Evolutionary conservation across 2,797 vertebrate genomes (phyloP).

Genomic region (Centroberyx gerrardi): DNA sequence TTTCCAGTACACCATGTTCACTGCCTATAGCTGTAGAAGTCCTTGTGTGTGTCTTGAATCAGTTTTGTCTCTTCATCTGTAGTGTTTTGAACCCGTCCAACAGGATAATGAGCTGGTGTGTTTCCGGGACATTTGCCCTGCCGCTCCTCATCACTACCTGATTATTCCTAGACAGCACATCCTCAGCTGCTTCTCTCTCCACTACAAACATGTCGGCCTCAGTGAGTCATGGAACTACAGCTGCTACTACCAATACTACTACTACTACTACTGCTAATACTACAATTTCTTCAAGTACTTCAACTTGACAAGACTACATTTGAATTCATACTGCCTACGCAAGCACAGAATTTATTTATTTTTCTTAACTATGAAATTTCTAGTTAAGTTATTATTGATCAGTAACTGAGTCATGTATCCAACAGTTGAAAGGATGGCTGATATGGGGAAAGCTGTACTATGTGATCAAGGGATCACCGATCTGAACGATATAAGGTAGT

Average conservation of each 20-base stretch:
- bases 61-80: background rate
- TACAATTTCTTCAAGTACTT: background rate
- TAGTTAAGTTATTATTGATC: background rate
- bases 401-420: slow-evolving; percentile 34
- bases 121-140: slow-evolving; percentile 75
- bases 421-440: slow-evolving; percentile 74
- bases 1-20: background rate
- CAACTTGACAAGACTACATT: background rate
- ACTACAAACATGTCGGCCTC: slow-evolving; percentile 46
- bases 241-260: background rate
- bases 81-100: background rate
- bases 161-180: slow-evolving; percentile 76
- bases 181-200: slow-evolving; percentile 55
- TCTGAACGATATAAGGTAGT: slow-evolving; percentile 67
- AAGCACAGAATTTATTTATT: background rate
- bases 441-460: slow-evolving; percentile 73
- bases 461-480: slow-evolving; percentile 66
- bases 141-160: slow-evolving; percentile 79
- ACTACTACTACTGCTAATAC: background rate
- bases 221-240: slow-evolving; percentile 50
- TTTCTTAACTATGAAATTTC: background rate
- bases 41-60: background rate
- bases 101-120: slow-evolving; percentile 76
- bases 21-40: background rate
- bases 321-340: background rate